Evolutionary conservation across 2,797 vertebrate genomes (phyloP).

Genomic region (Pseudopleuronectes americanus): DNA sequence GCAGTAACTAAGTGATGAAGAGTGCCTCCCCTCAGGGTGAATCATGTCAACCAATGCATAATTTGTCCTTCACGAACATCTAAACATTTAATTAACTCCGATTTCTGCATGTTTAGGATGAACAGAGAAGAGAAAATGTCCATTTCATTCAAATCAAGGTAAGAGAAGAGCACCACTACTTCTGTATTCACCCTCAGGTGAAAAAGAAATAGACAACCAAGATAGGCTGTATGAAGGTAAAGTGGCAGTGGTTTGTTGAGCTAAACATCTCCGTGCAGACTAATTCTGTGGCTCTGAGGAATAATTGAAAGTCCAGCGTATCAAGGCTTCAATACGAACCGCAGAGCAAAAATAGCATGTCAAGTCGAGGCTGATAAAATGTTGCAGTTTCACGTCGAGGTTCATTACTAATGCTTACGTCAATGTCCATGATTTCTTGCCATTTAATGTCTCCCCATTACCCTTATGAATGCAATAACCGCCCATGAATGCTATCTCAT

Average conservation of each 20-base stretch:
- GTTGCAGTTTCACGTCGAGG: conserved; percentile 48
- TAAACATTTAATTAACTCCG: conserved; percentile 73
- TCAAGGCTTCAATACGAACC: conserved; percentile 24
- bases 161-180: conserved; percentile 30
- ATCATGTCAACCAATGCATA: conserved; percentile 61
- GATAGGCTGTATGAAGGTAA: conserved; percentile 46
- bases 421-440: conserved; percentile 63
- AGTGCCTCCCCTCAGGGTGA: conserved; percentile 68
- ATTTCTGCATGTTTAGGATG: conserved; percentile 54
- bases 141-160: conserved; percentile 70
- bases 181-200: conserved; percentile 67
- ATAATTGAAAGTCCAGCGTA: conserved; percentile 50
- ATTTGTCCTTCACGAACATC: conserved; percentile 62
- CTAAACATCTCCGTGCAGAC: conserved; percentile 58
- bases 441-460: conserved; percentile 45
- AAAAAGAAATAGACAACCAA: conserved; percentile 44
- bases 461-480: conserved; percentile 41
- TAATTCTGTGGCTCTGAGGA: conserved; percentile 72
- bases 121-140: conserved; percentile 59
- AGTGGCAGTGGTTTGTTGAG: conserved; percentile 54
- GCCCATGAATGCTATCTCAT: conserved; percentile 36
- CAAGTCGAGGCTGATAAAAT: conserved; percentile 32
- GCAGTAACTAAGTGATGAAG: conserved; percentile 55
- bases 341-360: conserved; percentile 54
- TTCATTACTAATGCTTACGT: conserved; percentile 63